Evolutionary conservation across 2,113 vertebrate species (phyloP).

Genomic region (Percopsis transmontana): DNA sequence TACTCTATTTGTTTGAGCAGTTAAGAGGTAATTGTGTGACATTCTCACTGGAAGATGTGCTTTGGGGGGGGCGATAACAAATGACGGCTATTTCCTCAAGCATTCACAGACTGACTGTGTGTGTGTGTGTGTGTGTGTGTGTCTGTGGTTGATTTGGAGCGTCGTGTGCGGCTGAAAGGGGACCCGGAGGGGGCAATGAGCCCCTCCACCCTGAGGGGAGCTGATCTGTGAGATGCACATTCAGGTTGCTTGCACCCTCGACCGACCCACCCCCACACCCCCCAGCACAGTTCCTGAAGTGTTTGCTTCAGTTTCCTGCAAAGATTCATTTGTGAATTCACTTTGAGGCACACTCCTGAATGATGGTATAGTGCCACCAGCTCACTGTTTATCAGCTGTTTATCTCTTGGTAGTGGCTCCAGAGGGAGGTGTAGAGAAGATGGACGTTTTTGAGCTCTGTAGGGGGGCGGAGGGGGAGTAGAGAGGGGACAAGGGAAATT

Average conservation of each 20-base stretch:
- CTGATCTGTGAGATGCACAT: conserved; percentile 70
- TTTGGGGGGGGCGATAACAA: conserved; percentile 83
- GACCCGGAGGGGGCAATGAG: conserved; percentile 64
- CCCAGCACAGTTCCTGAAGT: not conserved
- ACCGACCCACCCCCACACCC: conserved; percentile 61
- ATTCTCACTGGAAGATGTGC: conserved; percentile 86
- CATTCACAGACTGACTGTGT: conserved; percentile 54
- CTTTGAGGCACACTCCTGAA: too few species aligned
- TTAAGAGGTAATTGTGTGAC: conserved; percentile 99
- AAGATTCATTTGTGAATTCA: too few species aligned
- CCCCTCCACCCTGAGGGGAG: conserved; percentile 67
- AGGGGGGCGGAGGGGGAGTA: too few species aligned
- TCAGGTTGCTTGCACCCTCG: conserved; percentile 56
- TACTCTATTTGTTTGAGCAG: conserved; percentile 99
- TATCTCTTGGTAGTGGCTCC: too few species aligned
- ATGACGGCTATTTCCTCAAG: conserved; percentile 79
- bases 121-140: conserved; percentile 32
- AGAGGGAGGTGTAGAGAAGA: too few species aligned
- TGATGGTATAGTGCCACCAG: too few species aligned
- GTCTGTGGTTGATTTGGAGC: conserved; percentile 1
- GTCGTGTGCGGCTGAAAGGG: conserved; percentile 48
- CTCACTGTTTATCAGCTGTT: too few species aligned
- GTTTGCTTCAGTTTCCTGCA: too few species aligned
- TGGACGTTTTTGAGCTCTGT: too few species aligned
- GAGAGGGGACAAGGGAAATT: too few species aligned